Evolutionary conservation across 2,888 invertebrate species (phyloP), one percentile per base, ranked within the genome.

Genomic region (Drosophila koepferae): DNA sequence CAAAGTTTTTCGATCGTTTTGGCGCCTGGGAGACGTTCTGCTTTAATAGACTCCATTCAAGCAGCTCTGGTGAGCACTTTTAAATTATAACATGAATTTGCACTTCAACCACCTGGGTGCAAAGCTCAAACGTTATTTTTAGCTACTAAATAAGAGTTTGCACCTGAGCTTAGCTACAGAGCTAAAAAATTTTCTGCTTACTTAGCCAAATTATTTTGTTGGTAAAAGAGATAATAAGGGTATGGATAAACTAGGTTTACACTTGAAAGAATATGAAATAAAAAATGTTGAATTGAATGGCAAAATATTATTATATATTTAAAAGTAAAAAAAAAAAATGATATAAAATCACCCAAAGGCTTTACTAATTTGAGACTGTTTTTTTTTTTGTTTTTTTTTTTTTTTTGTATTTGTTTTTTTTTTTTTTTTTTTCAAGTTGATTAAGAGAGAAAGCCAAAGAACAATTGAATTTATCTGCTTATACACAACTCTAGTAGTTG

Each of bases 1-100:
- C 43, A 72, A 77, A 81, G 67, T 83, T 81, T 58, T 58, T 41
- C 16, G 53, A 64, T 69, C 62, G 14, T 36, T 36, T 31, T 46
- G 43, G 44, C 40, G 46, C 55, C 44, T 38, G 44, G 23, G 56
- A 51, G 23, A 34, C 10, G 14, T 23, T 36, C 38, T 23, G 34
- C 28, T 34, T 34, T 18, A 34, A 28, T 31, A n/a, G 44, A 16
- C 28, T 14, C 2, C n/a, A 48, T 12, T 18, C 46, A 23, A 36
- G 18, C 46, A 38, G 59, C 38, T 7, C 41, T n/a, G 40, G 44
- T 41, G n/a, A 34, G 10, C 43, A 10, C 44, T n/a, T 55, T 20
- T 40, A 63, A 12, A 12, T 44, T 44, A 40, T 2, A 23, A 49
- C 49, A 18, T 60, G 14, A 18, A 44, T 59, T 65, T 55, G 14